A percentile compares a stretch with the other conserved stretches of the same genome.
Conservation (phyloP, 2,888 invertebrate species). For the Apotomis capreana region DNA sequence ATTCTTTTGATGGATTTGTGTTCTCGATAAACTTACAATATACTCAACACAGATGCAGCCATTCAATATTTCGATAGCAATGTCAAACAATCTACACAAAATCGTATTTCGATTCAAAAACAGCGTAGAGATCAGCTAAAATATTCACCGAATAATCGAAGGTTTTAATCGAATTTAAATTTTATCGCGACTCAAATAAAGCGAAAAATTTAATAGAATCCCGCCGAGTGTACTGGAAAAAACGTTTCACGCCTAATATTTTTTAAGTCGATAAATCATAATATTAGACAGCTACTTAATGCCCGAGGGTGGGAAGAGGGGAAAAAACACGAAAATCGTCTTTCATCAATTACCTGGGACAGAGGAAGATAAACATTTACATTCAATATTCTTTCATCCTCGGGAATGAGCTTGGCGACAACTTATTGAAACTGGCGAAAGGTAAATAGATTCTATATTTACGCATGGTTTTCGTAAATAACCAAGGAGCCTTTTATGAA, state of each 20-base stretch:
- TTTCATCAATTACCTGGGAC: conserved; percentile 64
- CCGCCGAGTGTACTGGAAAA: conserved; percentile 45
- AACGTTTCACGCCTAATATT: conserved; percentile 50
- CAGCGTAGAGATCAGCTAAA: background rate
- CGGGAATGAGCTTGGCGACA: conserved; percentile 47
- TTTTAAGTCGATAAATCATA: conserved; percentile 72
- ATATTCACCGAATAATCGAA: conserved; percentile 27
- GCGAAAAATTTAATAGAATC: conserved; percentile 43
- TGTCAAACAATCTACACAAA: conserved; percentile 2
- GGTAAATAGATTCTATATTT: conserved; percentile 24
- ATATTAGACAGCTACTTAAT: conserved; percentile 65
- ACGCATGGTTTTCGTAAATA: background rate
- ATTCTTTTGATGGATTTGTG: too few relatives aligned
- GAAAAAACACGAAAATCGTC: conserved; percentile 59
- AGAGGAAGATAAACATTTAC: conserved; percentile 55
- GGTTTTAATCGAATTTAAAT: conserved; percentile 27
- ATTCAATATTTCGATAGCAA: background rate
- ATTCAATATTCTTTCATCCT: conserved; percentile 55
- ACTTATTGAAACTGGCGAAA: conserved; percentile 47
- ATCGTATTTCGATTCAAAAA: background rate
- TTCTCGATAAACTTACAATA: too few relatives aligned
- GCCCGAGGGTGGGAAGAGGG: conserved; percentile 57
- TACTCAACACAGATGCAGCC: background rate
- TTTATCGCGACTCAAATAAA: conserved; percentile 33
- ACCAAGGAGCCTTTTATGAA: background rate